phyloP scores from a whole-genome alignment of 1,140 invertebrate genomes.

The Camponotus floridanus region DNA sequence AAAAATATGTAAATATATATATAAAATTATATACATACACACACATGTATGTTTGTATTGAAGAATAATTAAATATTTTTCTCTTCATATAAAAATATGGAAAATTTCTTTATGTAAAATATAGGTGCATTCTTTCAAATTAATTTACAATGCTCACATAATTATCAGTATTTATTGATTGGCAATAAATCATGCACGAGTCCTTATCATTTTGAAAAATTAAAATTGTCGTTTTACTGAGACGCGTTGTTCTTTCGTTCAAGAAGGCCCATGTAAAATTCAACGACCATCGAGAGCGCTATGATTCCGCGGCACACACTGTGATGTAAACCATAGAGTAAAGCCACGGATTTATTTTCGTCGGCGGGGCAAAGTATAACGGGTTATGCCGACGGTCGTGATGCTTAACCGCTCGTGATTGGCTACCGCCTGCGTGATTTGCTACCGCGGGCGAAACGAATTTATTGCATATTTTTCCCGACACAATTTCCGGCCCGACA shows the following conservation, averaged over 20 bases:
- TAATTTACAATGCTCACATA: background rate
- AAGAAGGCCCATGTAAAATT: conserved; percentile 69
- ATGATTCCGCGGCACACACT: conserved; percentile 36
- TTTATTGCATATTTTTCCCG: conserved; percentile 62
- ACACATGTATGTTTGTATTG: too few relatives aligned
- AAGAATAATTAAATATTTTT: background rate
- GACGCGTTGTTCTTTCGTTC: conserved; percentile 7
- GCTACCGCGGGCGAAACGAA: conserved; percentile 13
- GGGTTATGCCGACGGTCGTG: background rate
- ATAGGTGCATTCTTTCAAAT: too few relatives aligned
- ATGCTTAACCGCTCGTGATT: conserved; percentile 64
- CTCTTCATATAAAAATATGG: too few relatives aligned
- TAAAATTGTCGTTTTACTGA: background rate
- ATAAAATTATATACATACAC: too few relatives aligned
- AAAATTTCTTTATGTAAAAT: background rate
- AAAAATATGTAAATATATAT: too few relatives aligned
- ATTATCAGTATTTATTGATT: conserved; percentile 9
- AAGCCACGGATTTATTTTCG: conserved; percentile 66
- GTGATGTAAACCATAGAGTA: conserved; percentile 61
- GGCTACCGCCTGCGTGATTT: conserved; percentile 30
- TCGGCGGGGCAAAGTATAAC: conserved; percentile 25
- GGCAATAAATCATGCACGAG: background rate
- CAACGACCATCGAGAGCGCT: conserved; percentile 54
- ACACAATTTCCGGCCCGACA: conserved; percentile 50
- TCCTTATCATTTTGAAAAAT: conserved; percentile 2